A percentile compares a stretch with the other conserved stretches of the same genome.
Conservation (phyloP, 2,888 invertebrate species). For the Pasiphila rectangulata region DNA sequence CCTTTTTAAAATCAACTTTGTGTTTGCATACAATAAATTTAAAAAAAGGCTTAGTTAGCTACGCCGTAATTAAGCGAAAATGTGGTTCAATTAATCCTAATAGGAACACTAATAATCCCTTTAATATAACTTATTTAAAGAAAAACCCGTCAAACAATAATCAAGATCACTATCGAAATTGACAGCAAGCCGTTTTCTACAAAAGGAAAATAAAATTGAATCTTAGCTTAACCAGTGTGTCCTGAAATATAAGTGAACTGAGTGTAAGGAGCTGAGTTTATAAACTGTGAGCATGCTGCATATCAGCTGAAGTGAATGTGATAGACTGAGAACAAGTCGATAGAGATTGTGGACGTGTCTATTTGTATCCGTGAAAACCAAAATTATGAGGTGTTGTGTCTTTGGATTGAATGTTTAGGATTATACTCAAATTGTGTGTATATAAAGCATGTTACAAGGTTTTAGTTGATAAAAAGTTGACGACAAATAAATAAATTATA, state of each 20-base stretch:
- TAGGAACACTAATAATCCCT: too few species aligned
- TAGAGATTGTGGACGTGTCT: conserved; percentile 17
- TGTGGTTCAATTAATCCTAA: too few species aligned
- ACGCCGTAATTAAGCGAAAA: too few species aligned
- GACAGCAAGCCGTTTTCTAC: neutral
- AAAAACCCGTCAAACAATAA: too few species aligned
- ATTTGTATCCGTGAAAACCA: conserved; percentile 17
- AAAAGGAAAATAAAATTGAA: neutral
- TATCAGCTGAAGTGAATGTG: conserved; percentile 11
- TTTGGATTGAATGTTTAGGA: conserved; percentile 9
- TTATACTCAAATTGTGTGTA: conserved; percentile 3
- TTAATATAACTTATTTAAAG: too few species aligned
- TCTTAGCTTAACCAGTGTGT: conserved; percentile 5
- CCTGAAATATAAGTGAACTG: conserved; percentile 28
- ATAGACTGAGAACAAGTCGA: conserved; percentile 22
- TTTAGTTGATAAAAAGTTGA: neutral
- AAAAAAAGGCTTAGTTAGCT: too few species aligned
- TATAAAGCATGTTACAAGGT: conserved; percentile 3
- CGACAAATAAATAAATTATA: too few species aligned
- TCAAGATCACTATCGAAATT: too few species aligned
- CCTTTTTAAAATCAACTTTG: too few species aligned
- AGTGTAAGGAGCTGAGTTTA: conserved; percentile 1
- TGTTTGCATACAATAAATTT: too few species aligned
- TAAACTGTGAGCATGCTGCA: conserved; percentile 4
- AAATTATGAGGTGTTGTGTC: conserved; percentile 15